Evolutionary conservation across 2,113 vertebrate species (phyloP), one percentile per base, ranked within the genome.

Genomic region (Lampris megalopsis): DNA sequence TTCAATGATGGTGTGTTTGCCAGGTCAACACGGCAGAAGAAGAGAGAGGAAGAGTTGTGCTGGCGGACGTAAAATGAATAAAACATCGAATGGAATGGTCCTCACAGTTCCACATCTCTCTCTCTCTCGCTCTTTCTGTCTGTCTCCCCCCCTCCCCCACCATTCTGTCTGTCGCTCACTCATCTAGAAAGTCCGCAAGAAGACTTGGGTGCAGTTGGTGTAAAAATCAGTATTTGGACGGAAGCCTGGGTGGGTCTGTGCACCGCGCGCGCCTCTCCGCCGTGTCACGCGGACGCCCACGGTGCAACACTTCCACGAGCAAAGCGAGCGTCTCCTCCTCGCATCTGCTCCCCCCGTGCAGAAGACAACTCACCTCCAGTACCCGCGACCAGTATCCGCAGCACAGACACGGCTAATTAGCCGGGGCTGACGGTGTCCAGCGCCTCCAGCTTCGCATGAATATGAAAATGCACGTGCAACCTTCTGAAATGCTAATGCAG

Each of bases 1-100:
- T 91, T 91, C 92, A 94, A 94, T 93, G 93, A 94, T 93, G 92
- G 94, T 93, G 87, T 92, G 92, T 94, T 91, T 93, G 91, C 89
- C 90, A 90, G 94, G 93, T 92, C 91, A 93, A 91, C 87, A 83
- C 82, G 71, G 89, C 54, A 64, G 81, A 85, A 82, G 85, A 86
- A 86, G 90, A 92, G 89, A 91, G 63, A 73, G 80, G 24, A 24
- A 24, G 24, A 24, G 24, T 24, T 24, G 24, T 24, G 24, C 81
- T 89, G 88, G 75, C 89, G 84, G 86, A 86, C 81, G 68, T 77
- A 86, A 82, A 87, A 94, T 94, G 90, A 94, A 94, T 93, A 92
- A 94, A 93, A 94, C 90, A 93, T 93, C 48, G 77, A 87, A 83
- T 79, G 68, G 83, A 72, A 68, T 77, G 85, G 85, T 83, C 48